A percentile compares a stretch with the other conserved stretches of the same genome.
Evolutionary conservation across 1,140 invertebrate genomes (phyloP).

Genomic region (Lordiphosa collinella): DNA sequence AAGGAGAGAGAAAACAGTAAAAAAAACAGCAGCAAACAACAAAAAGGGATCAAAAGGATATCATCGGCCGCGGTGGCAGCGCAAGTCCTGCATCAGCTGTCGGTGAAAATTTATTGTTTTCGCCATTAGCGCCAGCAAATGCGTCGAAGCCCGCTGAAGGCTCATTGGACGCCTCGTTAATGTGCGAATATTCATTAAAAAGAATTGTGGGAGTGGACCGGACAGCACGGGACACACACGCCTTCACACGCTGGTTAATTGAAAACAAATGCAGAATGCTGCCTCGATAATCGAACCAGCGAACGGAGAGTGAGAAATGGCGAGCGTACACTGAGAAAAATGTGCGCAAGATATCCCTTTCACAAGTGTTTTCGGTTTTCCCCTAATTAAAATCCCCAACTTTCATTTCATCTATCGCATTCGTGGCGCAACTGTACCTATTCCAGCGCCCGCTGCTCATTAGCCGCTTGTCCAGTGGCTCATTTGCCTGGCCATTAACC

Average conservation of each 20-base stretch:
- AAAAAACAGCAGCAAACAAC: conserved; percentile 6
- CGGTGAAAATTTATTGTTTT: conserved; percentile 63
- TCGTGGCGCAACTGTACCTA: not conserved
- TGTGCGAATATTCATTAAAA: conserved; percentile 72
- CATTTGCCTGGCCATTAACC: conserved; percentile 72
- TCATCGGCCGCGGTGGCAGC: conserved; percentile 16
- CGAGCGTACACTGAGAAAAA: too few species aligned
- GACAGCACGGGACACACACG: not conserved
- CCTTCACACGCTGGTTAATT: conserved; percentile 45
- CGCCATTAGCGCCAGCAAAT: conserved; percentile 66
- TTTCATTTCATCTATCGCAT: conserved; percentile 2
- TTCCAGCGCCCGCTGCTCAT: conserved; percentile 42
- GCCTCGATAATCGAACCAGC: too few species aligned
- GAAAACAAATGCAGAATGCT: conserved; percentile 34
- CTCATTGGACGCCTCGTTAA: conserved; percentile 37
- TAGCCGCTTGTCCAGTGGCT: conserved; percentile 58
- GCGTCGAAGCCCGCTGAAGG: conserved; percentile 11
- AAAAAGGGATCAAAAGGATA: conserved; percentile 65
- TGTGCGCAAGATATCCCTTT: too few species aligned
- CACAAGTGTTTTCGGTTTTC: too few species aligned
- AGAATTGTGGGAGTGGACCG: conserved; percentile 35
- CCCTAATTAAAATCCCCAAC: too few species aligned
- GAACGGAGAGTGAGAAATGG: too few species aligned
- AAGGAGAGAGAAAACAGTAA: too few species aligned
- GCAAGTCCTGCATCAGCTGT: conserved; percentile 24